phyloP scores from a whole-genome alignment of 2,888 invertebrate species.

The Cyrtodaria siliqua region DNA sequence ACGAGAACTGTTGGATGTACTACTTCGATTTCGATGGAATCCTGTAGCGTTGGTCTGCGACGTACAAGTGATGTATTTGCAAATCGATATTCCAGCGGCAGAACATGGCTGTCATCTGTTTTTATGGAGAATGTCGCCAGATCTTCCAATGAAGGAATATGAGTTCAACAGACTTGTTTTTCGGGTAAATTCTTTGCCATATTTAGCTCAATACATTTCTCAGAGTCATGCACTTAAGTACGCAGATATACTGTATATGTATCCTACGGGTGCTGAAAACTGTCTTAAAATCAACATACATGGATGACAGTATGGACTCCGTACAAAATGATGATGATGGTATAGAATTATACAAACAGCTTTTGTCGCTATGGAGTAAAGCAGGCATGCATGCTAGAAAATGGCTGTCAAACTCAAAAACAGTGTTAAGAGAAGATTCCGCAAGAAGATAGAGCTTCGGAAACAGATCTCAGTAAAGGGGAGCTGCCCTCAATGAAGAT shows the following conservation, averaged over 20 bases:
- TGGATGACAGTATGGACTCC: conserved; percentile 62
- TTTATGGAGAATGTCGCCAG: conserved; percentile 21
- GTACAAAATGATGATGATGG: conserved; percentile 31
- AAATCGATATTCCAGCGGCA: conserved; percentile 6
- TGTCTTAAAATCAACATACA: conserved; percentile 56
- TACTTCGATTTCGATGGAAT: conserved; percentile 42
- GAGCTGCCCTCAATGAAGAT: conserved; percentile 48
- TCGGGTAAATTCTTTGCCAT: conserved; percentile 29
- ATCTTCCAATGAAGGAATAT: neutral
- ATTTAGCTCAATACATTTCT: conserved; percentile 19
- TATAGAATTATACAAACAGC: conserved; percentile 46
- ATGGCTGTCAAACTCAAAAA: conserved; percentile 47
- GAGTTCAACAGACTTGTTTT: conserved; percentile 31
- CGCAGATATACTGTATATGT: conserved; percentile 12
- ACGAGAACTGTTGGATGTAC: conserved; percentile 50
- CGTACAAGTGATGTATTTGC: conserved; percentile 42
- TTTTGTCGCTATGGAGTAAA: conserved; percentile 34
- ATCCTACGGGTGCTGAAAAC: conserved; percentile 51
- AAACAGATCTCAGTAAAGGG: conserved; percentile 33
- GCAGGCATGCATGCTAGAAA: conserved; percentile 52
- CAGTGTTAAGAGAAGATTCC: conserved; percentile 42
- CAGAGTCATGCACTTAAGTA: conserved; percentile 17
- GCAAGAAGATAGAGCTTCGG: conserved; percentile 23
- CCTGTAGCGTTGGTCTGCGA: conserved; percentile 47
- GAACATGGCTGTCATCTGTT: conserved; percentile 27